phyloP scores from a whole-genome alignment of 2,797 vertebrate genomes.

The Anabas testudineus region DNA sequence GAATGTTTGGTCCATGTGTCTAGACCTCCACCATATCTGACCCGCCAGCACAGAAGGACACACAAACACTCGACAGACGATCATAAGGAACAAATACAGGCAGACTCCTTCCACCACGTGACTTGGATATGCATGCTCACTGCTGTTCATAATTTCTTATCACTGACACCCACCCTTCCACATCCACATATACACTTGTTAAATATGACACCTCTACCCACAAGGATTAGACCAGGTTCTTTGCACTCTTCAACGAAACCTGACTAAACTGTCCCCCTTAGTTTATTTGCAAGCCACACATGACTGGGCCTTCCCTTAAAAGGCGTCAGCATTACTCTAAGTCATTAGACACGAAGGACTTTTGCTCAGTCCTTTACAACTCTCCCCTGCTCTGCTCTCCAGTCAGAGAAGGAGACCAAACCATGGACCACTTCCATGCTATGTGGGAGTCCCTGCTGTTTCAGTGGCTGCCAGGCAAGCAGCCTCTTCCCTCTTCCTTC shows the following conservation, averaged over 20 bases:
- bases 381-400: constrained; percentile 60
- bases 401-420: constrained; percentile 67
- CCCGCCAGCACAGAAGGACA: constrained; percentile 88
- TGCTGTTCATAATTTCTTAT: constrained; percentile 81
- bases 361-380: constrained; percentile 54
- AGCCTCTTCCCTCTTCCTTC: constrained; percentile 77
- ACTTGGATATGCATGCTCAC: constrained; percentile 81
- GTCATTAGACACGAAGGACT: constrained; percentile 27
- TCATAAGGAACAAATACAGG: constrained; percentile 82
- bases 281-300: neutral
- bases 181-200: constrained; percentile 82
- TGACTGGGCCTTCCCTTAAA: constrained; percentile 12
- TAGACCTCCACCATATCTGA: constrained; percentile 85
- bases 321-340: constrained; percentile 32
- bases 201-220: constrained; percentile 79
- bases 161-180: constrained; percentile 78
- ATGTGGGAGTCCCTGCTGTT: constrained; percentile 87
- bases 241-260: constrained; percentile 31
- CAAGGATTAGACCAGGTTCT: constrained; percentile 68
- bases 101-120: constrained; percentile 77
- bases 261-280: constrained; percentile 30
- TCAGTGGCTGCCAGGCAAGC: constrained; percentile 81
- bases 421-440: constrained; percentile 80
- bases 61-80: constrained; percentile 86
- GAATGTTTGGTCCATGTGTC: constrained; percentile 81